Evolutionary conservation across 2,888 invertebrate species (phyloP).

Genomic region (Neoascia interrupta): DNA sequence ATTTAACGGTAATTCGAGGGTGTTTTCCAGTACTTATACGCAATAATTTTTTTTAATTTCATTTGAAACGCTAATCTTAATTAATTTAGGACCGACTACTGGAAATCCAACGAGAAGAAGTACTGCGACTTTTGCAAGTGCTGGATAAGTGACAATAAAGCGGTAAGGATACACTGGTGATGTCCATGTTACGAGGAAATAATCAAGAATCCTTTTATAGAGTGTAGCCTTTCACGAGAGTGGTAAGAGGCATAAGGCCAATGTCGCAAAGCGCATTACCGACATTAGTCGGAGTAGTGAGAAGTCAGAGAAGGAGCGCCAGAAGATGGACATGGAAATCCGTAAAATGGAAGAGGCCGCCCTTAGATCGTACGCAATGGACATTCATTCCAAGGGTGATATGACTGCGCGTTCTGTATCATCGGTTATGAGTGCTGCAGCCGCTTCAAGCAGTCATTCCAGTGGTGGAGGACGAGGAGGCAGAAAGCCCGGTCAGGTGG

Average conservation of each 20-base stretch:
- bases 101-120: conserved; percentile 97
- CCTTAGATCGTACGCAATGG: conserved; percentile 91
- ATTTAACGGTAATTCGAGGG: conserved; percentile 19
- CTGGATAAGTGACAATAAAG: conserved; percentile 98
- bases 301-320: conserved; percentile 88
- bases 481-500: conserved; percentile 72
- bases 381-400: conserved; percentile 82
- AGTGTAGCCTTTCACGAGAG: conserved; percentile 97
- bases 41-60: background rate
- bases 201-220: conserved; percentile 82
- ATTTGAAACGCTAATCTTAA: conserved; percentile 16
- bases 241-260: conserved; percentile 94
- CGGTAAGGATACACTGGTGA: too few relatives aligned
- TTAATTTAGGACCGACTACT: conserved; percentile 91
- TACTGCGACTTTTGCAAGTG: conserved; percentile 99
- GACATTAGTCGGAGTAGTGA: conserved; percentile 91
- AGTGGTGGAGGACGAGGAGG: conserved; percentile 18
- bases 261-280: conserved; percentile 91
- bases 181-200: too few relatives aligned
- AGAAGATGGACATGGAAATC: conserved; percentile 89
- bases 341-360: conserved; percentile 95
- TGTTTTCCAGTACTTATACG: conserved; percentile 19
- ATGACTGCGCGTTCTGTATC: conserved; percentile 77
- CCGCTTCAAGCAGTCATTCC: conserved; percentile 11
- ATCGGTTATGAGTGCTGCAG: conserved; percentile 72